Evolutionary conservation across 2,888 invertebrate genomes (phyloP), one percentile per base, ranked within the genome.

Genomic region (Camponotus fellah): DNA sequence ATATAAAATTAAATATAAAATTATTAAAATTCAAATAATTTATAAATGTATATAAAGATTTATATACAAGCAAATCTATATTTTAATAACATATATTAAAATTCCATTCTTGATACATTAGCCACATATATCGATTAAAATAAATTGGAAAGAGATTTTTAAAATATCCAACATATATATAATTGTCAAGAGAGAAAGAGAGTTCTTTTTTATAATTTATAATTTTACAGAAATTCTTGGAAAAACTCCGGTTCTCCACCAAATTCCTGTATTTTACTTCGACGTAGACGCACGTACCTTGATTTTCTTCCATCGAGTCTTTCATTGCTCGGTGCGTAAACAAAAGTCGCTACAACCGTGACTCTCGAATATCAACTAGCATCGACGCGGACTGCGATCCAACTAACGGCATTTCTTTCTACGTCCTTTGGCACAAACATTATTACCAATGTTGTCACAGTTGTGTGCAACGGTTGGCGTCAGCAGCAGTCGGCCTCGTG

Each of bases 201-300:
- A 26, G 26, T 26, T 2, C 2, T 10, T n/a, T n/a, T 69, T 53
- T 14, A 34, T 34, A 8, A 69, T 21, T 34, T 53, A 2, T 4
- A 14, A 46, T 21, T 34, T 69, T 1, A 14, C 1, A 9, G 14
- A 9, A 2, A 56, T 56, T 10, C 17, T 56, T 56, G 10, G 10
- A 26, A 0, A 9, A 2, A 21, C 8, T 53, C 53, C 4, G 10
- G 10, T 21, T 71, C 49, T 53, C 14, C 4, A 3, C 37, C 37
- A 2, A n/a, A 26, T 65, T 65, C 12, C 1, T 4, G 3, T n/a
- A 2, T 53, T 37, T 9, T n/a, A n/a, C 14, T 17, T 26, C 17
- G 21, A 26, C 3, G 2, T 21, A 12, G n/a, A 2, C 14, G n/a
- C n/a, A n/a, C 76, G 6, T 80, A 80, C 79, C 79, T 80, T 71